A percentile compares a stretch with the other conserved stretches of the same genome.
These are phyloP conservation scores for Pipistrellus pipistrellus DNA, from an alignment of 2,797 vertebrate species.

Conservation along the genomic window DNA sequence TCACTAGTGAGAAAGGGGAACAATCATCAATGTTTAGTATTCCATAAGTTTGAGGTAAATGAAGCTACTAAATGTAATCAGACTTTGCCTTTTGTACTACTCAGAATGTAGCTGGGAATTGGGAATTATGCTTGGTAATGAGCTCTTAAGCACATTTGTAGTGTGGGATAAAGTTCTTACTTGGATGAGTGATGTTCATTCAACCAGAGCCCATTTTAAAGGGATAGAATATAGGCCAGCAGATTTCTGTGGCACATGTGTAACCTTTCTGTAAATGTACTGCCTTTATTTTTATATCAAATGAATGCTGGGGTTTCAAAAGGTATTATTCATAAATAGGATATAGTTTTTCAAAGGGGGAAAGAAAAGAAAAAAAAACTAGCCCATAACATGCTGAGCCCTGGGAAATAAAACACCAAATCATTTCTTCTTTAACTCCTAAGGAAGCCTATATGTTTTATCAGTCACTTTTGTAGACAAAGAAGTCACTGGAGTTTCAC, in stretches of 20 bases:
- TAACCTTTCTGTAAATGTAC: conserved; percentile 70
- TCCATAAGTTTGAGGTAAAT: background rate
- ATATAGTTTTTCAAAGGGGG: conserved; percentile 60
- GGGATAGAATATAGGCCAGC: conserved; percentile 50
- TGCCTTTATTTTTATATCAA: conserved; percentile 73
- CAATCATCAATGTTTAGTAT: background rate
- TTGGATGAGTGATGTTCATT: conserved; percentile 71
- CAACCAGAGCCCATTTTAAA: conserved; percentile 61
- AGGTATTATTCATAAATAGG: conserved; percentile 78
- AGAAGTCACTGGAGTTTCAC: conserved; percentile 29
- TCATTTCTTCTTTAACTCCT: conserved; percentile 69
- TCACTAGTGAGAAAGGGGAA: background rate
- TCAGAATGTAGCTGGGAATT: conserved; percentile 39
- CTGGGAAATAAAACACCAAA: conserved; percentile 75
- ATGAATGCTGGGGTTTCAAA: conserved; percentile 66
- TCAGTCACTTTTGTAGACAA: conserved; percentile 69
- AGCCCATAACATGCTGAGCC: conserved; percentile 53
- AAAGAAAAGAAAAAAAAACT: background rate
- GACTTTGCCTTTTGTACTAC: background rate
- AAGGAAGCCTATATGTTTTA: conserved; percentile 75
- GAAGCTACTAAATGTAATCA: background rate
- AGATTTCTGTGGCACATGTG: conserved; percentile 54
- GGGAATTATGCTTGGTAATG: conserved; percentile 53
- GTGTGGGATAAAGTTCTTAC: conserved; percentile 63
- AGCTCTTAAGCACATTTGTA: conserved; percentile 31